Percentiles rank a stretch among this genome's conserved stretches.
These are phyloP conservation scores for Passer montanus DNA, from an alignment of 2,113 vertebrate genomes.

Conservation along the genomic window DNA sequence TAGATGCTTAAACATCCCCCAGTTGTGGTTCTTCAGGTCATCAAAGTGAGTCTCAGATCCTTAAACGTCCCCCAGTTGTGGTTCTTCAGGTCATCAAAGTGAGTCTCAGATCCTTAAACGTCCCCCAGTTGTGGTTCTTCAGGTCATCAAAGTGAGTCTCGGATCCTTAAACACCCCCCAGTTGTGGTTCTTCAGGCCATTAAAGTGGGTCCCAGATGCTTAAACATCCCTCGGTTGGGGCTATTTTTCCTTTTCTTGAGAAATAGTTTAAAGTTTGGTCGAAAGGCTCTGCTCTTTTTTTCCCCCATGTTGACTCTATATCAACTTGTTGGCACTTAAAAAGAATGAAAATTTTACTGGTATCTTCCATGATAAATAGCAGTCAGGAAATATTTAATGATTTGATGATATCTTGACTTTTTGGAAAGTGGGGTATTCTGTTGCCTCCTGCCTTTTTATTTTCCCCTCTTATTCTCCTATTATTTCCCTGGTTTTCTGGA, in stretches of 20 bases:
- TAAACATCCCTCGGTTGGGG: not conserved
- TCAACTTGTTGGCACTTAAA: not conserved
- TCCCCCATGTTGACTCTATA: not conserved
- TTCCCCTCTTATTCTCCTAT: not conserved
- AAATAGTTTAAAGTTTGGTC: not conserved
- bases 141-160: not conserved
- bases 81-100: not conserved
- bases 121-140: not conserved
- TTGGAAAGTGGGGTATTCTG: not conserved
- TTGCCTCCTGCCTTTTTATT: not conserved
- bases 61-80: too few species aligned
- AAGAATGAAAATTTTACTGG: not conserved
- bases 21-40: constrained; percentile 80
- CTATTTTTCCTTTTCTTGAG: not conserved
- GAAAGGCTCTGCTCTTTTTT: not conserved
- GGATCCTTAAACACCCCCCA: not conserved
- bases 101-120: too few species aligned
- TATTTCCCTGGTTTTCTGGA: not conserved
- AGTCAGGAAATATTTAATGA: not conserved
- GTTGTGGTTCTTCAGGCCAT: constrained; percentile 80
- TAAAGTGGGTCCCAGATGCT: not conserved
- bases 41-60: not conserved
- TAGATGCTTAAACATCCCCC: not conserved
- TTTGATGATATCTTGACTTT: not conserved
- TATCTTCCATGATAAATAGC: not conserved